Evolutionary conservation across 1,140 invertebrate genomes (phyloP).

Genomic region (Drosophila asahinai): DNA sequence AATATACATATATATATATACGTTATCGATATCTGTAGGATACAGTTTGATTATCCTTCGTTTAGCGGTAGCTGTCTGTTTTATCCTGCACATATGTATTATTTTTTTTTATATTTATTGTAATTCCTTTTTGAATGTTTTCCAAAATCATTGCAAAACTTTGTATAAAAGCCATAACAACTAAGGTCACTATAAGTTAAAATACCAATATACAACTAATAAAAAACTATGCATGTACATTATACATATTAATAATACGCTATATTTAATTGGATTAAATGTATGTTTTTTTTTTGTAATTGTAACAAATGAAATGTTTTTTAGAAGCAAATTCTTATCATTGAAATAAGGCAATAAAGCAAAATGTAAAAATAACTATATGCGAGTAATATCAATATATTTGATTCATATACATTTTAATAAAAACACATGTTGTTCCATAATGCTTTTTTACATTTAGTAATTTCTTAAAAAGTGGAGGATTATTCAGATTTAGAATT

Average conservation of each 20-base stretch:
- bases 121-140: conserved; percentile 41
- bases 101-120: conserved; percentile 72
- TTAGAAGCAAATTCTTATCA: conserved; percentile 57
- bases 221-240: conserved; percentile 22
- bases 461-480: neutral
- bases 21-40: conserved; percentile 12
- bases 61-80: conserved; percentile 6
- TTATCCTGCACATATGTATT: conserved; percentile 43
- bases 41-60: neutral
- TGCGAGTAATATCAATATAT: conserved; percentile 1
- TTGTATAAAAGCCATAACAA: conserved; percentile 79
- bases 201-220: conserved; percentile 36
- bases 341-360: conserved; percentile 73
- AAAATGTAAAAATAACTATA: conserved; percentile 34
- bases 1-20: conserved; percentile 7
- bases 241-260: conserved; percentile 25
- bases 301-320: conserved; percentile 46
- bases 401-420: neutral
- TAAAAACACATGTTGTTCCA: conserved; percentile 11
- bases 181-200: conserved; percentile 77
- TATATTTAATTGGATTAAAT: conserved; percentile 24
- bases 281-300: conserved; percentile 47
- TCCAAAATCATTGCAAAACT: conserved; percentile 42
- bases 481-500: no score
- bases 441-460: neutral